phyloP scores from a whole-genome alignment of 2,888 invertebrate species.

The Tetheella fluctuosa region DNA sequence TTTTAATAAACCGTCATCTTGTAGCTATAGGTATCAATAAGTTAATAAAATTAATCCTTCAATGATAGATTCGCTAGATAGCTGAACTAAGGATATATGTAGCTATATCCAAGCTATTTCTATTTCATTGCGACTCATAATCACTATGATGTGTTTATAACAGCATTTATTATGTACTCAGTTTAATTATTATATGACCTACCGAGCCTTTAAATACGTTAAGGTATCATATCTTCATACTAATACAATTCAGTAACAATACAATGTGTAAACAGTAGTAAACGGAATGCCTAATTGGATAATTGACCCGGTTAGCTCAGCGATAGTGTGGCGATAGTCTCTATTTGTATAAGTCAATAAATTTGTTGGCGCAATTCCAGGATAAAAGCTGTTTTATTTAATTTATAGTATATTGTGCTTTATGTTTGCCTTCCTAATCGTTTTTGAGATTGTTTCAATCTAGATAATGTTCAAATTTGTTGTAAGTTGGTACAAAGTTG shows the following conservation, averaged over 20 bases:
- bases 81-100: too few species aligned
- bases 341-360: slow-evolving; percentile 22
- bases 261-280: slow-evolving; percentile 12
- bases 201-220: slow-evolving; percentile 2
- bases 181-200: background rate
- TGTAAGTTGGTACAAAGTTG: background rate
- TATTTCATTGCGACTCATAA: background rate
- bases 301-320: slow-evolving; percentile 13
- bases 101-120: too few species aligned
- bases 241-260: slow-evolving; percentile 5
- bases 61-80: too few species aligned
- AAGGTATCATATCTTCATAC: slow-evolving; percentile 7
- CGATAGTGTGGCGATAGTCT: slow-evolving; percentile 12
- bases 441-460: slow-evolving; percentile 2
- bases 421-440: slow-evolving; percentile 4
- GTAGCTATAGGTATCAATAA: too few species aligned
- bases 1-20: too few species aligned
- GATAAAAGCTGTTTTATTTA: slow-evolving; percentile 7
- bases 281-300: slow-evolving; percentile 17
- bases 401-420: background rate
- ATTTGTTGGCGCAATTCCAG: slow-evolving; percentile 17
- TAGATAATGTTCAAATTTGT: background rate
- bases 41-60: too few species aligned
- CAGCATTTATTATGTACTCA: too few species aligned
- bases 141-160: background rate